Evolutionary conservation across 2,888 invertebrate species (phyloP).

Genomic region (Sceliomorpha sp.): DNA sequence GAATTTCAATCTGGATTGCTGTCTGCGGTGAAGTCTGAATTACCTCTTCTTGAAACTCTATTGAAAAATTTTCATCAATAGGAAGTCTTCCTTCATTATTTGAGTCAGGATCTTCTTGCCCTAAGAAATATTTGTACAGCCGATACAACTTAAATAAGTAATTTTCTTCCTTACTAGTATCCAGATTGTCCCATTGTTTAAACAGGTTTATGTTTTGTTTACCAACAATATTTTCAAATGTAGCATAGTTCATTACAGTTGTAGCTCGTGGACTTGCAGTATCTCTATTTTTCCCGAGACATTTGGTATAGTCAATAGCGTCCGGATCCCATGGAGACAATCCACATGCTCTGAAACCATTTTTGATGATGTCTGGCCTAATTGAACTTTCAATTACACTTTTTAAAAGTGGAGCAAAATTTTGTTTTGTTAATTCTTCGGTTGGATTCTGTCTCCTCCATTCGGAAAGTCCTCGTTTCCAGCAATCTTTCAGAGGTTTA

Average conservation of each 20-base stretch:
- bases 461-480: constrained; percentile 34
- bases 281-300: constrained; percentile 35
- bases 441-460: constrained; percentile 25
- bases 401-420: too few species aligned
- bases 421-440: too few species aligned
- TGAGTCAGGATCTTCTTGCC: constrained; percentile 5
- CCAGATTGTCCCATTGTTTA: constrained; percentile 14
- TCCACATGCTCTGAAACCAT: constrained; percentile 58
- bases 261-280: constrained; percentile 10
- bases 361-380: too few species aligned
- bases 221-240: constrained; percentile 18
- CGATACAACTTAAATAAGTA: constrained; percentile 16
- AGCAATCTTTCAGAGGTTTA: constrained; percentile 49
- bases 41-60: neutral
- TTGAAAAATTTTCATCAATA: too few species aligned
- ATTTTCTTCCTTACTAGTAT: constrained; percentile 16
- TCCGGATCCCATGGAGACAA: constrained; percentile 56
- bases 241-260: constrained; percentile 9
- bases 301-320: constrained; percentile 55
- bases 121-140: constrained; percentile 13
- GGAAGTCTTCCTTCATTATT: constrained; percentile 8
- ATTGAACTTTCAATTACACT: too few species aligned
- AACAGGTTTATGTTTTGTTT: constrained; percentile 15
- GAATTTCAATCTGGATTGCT: constrained; percentile 8
- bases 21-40: too few species aligned